Evolutionary conservation across 2,113 vertebrate genomes (phyloP), one percentile per base, ranked within the genome.

Genomic region (Gorsachius goisagi): DNA sequence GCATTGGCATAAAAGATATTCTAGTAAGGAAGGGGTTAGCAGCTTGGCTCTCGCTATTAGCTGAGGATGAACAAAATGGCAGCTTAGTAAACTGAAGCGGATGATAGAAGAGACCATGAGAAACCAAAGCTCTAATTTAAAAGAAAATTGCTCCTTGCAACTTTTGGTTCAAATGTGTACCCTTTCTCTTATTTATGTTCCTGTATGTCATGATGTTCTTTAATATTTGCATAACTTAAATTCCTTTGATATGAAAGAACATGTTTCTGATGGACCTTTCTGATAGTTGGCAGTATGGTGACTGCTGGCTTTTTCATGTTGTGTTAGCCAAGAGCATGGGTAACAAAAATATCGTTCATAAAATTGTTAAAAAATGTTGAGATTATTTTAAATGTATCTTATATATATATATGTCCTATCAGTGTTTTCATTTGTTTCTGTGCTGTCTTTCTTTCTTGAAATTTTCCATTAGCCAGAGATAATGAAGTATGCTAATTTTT

Each of bases 401-500:
- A n/a, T n/a, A n/a, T n/a, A 89, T 73, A 9, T 63, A 9, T 73
- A 32, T 67, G 44, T 71, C 41, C 35, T 73, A 4, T 67, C 68
- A 67, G 17, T 44, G 30, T 68, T 92, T 72, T 85, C 5, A 52
- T 91, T 91, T 93, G 39, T 76, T 85, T 60, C n/a, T 68, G 12
- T 49, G 21, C 53, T 73, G 22, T 53, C 17, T 82, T 56, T 35
- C 50, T 64, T 58, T 52, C 26, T 55, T 55, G 22, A 89, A 85
- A 53, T 75, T 85, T 95, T 69, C 87, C 74, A 44, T 82, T 76
- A 85, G 71, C n/a, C 37, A 47, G 41, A 45, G 58, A 87, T 69
- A 85, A 93, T 84, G 71, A 85, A 88, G 58, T 95, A 91, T 85
- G 81, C 32, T 85, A 52, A 90, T 89, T 93, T 92, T 83, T 89